A percentile compares a stretch with the other conserved stretches of the same genome.
Conservation (phyloP, 2,113 vertebrate species). For the Lathamus discolor region DNA sequence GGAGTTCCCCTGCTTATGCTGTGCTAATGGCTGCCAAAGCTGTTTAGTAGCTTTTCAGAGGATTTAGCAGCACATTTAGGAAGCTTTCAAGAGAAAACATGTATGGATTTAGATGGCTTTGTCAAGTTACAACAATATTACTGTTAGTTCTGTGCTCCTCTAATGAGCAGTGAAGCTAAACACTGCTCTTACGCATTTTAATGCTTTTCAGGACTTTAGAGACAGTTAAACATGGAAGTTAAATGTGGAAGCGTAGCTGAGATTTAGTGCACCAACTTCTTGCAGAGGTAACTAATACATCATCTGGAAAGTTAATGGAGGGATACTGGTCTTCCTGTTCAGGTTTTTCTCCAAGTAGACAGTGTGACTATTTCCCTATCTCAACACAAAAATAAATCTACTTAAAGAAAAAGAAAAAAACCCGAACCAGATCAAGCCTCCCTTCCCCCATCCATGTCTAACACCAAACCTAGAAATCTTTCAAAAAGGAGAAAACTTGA, state of each 20-base stretch:
- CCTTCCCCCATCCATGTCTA: neutral
- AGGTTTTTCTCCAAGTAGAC: neutral
- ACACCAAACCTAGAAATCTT: neutral
- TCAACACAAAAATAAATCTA: neutral
- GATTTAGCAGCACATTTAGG: slow-evolving; percentile 77
- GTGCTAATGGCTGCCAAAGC: slow-evolving; percentile 75
- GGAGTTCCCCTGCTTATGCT: slow-evolving; percentile 66
- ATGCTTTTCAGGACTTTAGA: slow-evolving; percentile 47
- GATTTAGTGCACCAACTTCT: neutral
- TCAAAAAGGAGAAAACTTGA: neutral
- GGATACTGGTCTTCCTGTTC: neutral
- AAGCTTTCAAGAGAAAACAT: slow-evolving; percentile 73
- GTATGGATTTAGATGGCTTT: slow-evolving; percentile 74
- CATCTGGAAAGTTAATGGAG: neutral
- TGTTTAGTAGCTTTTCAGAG: slow-evolving; percentile 74
- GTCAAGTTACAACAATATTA: slow-evolving; percentile 74
- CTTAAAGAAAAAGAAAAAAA: neutral
- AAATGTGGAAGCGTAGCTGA: neutral
- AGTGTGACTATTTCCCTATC: neutral
- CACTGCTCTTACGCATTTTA: slow-evolving; percentile 49
- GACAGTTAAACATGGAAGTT: neutral
- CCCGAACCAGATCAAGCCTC: neutral
- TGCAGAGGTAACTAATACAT: neutral
- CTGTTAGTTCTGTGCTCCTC: slow-evolving; percentile 70
- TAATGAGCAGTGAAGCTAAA: slow-evolving; percentile 69